These are phyloP conservation scores for Temnothorax longispinosus DNA, from an alignment of 1,140 invertebrate genomes.

Conservation along the genomic window DNA sequence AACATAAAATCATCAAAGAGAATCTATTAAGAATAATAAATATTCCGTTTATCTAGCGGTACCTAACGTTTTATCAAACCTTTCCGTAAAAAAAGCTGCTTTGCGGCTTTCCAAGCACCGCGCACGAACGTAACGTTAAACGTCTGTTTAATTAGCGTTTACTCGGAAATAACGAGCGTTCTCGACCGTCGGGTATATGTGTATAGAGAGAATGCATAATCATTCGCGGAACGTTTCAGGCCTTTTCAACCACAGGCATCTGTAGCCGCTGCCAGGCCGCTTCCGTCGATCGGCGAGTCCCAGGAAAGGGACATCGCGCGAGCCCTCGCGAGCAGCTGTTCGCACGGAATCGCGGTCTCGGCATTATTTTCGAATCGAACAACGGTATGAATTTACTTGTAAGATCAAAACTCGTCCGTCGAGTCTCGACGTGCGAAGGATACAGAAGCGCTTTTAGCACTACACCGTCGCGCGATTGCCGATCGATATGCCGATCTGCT, in stretches of 20 bases:
- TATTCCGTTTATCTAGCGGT: neutral
- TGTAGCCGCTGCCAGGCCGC: neutral
- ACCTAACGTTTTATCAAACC: neutral
- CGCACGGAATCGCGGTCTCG: neutral
- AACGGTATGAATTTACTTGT: neutral
- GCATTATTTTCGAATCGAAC: neutral
- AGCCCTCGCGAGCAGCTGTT: neutral
- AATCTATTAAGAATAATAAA: neutral
- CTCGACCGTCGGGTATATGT: no score
- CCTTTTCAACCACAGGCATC: neutral
- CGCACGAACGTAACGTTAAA: neutral
- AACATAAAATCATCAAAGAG: neutral
- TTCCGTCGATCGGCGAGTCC: neutral
- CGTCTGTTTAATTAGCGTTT: slow-evolving; percentile 7
- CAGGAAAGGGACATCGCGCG: neutral
- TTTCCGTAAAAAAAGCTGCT: neutral
- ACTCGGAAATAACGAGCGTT: neutral
- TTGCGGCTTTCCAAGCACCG: neutral
- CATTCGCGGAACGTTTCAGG: neutral
- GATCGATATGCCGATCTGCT: neutral
- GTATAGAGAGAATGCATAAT: neutral
- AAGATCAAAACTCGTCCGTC: neutral
- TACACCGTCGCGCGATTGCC: neutral
- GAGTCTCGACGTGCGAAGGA: neutral
- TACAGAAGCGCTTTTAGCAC: neutral